Evolutionary conservation across 2,797 vertebrate species (phyloP), one percentile per base, ranked within the genome.

Genomic region (Poliocrania exsul): DNA sequence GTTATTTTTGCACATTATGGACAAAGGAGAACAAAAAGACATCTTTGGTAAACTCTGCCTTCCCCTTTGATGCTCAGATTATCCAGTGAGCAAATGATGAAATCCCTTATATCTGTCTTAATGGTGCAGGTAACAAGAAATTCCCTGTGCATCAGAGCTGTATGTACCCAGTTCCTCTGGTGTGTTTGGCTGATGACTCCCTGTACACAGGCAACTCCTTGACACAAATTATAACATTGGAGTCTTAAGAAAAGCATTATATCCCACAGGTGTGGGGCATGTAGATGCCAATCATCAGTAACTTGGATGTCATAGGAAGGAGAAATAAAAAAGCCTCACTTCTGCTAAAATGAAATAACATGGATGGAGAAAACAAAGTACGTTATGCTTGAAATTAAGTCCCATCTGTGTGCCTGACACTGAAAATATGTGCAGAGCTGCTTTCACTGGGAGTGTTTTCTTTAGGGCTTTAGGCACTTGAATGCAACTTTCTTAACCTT

Each of bases 141-240:
- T 78, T 56, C 29, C 31, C 49, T 0, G 0, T 16, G 16, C 40
- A 44, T 21, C 44, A 23, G 11, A 62, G 5, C 29, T 46, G 16
- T 6, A 0, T 4, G 13, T 23, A 38, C 31, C 31, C 49, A 18
- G 1, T 29, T 78, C 33, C 21, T 78, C 51, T 16, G 10, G 19
- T 9, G 4, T 19, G 44, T 23, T 54, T 74, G 47, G 15, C 24
- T 75, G 67, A 65, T 10, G 13, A 17, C 2, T 88, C 25, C 19
- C 13, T 53, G 28, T 13, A 4, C 16, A 6, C 24, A 26, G 31
- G 25, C 18, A 54, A 15, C 12, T 54, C 35, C 35, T 51, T 12
- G 16, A 78, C 42, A 40, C 21, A 11, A 38, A 38, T 64, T 26
- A 26, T 13, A 21, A 28, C 29, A 24, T 10, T 24, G 23, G 18